These are phyloP conservation scores for Rhinogobius similis DNA, from an alignment of 2,113 vertebrate genomes.

Conservation along the genomic window DNA sequence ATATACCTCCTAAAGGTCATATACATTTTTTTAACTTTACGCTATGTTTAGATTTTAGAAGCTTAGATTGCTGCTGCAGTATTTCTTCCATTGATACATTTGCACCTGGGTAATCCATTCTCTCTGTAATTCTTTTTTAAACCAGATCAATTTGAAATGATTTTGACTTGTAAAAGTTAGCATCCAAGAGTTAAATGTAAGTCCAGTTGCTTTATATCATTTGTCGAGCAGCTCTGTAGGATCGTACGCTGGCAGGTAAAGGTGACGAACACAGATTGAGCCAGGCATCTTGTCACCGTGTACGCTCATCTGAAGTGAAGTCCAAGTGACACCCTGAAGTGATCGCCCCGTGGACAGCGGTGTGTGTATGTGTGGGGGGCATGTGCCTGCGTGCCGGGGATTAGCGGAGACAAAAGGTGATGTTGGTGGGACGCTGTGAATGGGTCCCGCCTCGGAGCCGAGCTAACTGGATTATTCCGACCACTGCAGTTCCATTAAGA, in stretches of 20 bases:
- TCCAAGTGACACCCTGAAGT: neutral
- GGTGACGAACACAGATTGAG: constrained; percentile 3
- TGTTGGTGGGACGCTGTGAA: constrained; percentile 30
- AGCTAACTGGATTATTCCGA: constrained; percentile 61
- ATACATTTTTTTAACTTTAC: too few relatives aligned
- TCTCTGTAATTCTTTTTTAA: neutral
- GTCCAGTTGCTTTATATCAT: neutral
- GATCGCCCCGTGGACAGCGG: constrained; percentile 9
- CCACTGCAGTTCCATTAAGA: constrained; percentile 36
- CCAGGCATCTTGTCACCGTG: constrained; percentile 29
- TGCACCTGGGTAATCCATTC: neutral
- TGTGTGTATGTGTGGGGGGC: neutral
- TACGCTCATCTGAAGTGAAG: constrained; percentile 19
- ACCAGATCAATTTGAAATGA: neutral
- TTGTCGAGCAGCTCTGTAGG: neutral
- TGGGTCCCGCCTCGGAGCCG: constrained; percentile 15
- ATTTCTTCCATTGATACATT: neutral
- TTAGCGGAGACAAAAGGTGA: constrained; percentile 55
- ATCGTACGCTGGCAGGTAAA: neutral
- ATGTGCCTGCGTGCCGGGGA: constrained; percentile 38
- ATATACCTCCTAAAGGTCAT: too few relatives aligned
- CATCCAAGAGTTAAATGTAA: neutral
- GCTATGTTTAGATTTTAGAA: too few relatives aligned
- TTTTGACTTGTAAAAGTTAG: neutral
- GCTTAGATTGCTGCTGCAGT: too few relatives aligned